These are phyloP conservation scores for Cepphus grylle DNA, from an alignment of 2,113 vertebrate genomes.

Conservation along the genomic window DNA sequence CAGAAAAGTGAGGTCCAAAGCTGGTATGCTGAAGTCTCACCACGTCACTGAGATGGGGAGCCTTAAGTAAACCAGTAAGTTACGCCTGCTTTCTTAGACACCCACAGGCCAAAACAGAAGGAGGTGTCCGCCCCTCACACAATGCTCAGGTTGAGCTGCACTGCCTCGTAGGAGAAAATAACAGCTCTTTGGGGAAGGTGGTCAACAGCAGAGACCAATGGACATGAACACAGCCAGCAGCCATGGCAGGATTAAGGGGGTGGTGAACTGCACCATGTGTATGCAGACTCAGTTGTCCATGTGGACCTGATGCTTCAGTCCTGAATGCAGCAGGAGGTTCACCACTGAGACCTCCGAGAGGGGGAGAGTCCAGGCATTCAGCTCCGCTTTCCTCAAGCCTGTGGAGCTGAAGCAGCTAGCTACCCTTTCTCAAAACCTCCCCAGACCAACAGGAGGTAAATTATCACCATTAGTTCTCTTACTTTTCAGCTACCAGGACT, in stretches of 20 bases:
- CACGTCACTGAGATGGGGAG: neutral
- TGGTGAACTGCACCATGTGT: rapidly evolving
- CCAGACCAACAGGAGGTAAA: neutral
- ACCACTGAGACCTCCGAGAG: neutral
- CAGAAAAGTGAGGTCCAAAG: neutral
- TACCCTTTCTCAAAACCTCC: neutral
- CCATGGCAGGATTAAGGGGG: rapidly evolving
- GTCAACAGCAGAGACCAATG: rapidly evolving
- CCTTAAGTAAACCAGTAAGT: neutral
- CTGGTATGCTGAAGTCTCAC: rapidly evolving
- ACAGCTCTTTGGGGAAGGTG: neutral
- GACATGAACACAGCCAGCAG: neutral
- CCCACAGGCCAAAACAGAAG: neutral
- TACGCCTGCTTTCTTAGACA: neutral
- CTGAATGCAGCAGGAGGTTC: neutral
- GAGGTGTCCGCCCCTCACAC: neutral
- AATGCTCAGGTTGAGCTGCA: neutral
- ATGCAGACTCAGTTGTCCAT: neutral
- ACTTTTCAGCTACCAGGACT: neutral
- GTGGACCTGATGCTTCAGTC: neutral
- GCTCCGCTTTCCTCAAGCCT: neutral
- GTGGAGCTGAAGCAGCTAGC: neutral
- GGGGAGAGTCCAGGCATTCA: neutral
- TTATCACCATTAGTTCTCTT: neutral
- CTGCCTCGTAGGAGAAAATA: neutral